Percentiles rank a stretch among this genome's conserved stretches.
These are phyloP conservation scores for Sceloporus undulatus DNA, from an alignment of 2,113 vertebrate genomes.

Conservation along the genomic window DNA sequence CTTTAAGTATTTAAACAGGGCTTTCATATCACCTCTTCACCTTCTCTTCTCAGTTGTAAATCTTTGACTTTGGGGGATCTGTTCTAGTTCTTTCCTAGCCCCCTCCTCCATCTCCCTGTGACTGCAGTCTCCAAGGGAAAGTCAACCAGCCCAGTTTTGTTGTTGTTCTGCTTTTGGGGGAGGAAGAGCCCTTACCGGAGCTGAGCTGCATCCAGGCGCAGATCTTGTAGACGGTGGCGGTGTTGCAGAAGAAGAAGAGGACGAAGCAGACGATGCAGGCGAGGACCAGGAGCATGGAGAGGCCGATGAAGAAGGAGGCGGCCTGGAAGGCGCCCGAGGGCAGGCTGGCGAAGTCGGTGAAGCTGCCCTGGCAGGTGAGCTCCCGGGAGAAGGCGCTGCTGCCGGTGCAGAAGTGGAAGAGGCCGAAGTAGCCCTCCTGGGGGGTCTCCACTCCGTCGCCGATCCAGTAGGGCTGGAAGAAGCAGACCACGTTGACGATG, in stretches of 20 bases:
- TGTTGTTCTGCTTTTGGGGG: not conserved
- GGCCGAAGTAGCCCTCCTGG: constrained; percentile 96
- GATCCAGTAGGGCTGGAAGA: constrained; percentile 98
- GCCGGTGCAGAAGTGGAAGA: constrained; percentile 93
- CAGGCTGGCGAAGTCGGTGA: constrained; percentile 94
- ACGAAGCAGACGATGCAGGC: constrained; percentile 93
- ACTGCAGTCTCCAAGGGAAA: too few species aligned
- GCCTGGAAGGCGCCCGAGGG: constrained; percentile 95
- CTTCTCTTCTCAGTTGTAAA: too few species aligned
- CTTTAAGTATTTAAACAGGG: too few species aligned
- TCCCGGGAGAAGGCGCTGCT: constrained; percentile 89
- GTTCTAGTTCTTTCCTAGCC: too few species aligned
- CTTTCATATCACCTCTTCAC: too few species aligned
- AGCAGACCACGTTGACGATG: constrained; percentile 95
- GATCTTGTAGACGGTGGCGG: constrained; percentile 97
- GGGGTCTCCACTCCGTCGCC: constrained; percentile 96
- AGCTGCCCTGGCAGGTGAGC: constrained; percentile 92
- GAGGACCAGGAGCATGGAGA: constrained; percentile 95
- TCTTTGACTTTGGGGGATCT: too few species aligned
- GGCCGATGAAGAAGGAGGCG: constrained; percentile 95
- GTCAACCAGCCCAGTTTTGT: too few species aligned
- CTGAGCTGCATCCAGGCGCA: constrained; percentile 97
- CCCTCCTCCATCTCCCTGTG: too few species aligned
- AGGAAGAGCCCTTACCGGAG: constrained; percentile 83
- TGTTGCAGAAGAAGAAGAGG: constrained; percentile 98